phyloP scores from a whole-genome alignment of 2,113 vertebrate species.

The Xyrauchen texanus region DNA sequence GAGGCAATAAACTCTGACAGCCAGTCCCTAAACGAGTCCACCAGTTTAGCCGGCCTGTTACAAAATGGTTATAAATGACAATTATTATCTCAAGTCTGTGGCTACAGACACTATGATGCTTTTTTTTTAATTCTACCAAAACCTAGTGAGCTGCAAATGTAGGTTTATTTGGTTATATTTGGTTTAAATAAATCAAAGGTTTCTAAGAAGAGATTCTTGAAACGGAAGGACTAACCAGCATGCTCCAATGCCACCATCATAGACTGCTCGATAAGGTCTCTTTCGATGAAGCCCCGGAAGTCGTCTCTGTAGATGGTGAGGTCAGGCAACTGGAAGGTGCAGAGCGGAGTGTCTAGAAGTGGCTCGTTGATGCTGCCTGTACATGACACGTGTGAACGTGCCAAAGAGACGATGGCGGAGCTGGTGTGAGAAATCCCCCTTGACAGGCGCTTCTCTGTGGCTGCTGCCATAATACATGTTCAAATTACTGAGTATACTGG shows the following conservation, averaged over 20 bases:
- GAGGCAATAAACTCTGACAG: slow-evolving; percentile 88
- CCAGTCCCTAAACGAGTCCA: slow-evolving; percentile 89
- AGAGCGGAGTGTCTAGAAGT: slow-evolving; percentile 91
- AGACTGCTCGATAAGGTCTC: slow-evolving; percentile 96
- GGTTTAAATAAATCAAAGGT: neutral
- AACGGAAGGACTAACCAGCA: slow-evolving; percentile 77
- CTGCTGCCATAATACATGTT: slow-evolving; percentile 35
- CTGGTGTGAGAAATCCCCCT: slow-evolving; percentile 94
- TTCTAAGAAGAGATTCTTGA: neutral
- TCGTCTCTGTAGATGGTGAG: slow-evolving; percentile 92
- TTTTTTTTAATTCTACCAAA: neutral
- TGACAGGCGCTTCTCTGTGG: slow-evolving; percentile 88
- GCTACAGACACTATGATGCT: neutral
- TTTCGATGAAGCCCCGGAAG: slow-evolving; percentile 92
- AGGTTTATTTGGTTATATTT: neutral
- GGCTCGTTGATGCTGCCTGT: slow-evolving; percentile 79
- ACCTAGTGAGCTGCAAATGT: neutral
- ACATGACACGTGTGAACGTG: slow-evolving; percentile 90
- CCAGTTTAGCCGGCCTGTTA: slow-evolving; percentile 93
- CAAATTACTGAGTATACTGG: neutral
- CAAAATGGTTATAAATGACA: neutral
- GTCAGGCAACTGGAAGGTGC: slow-evolving; percentile 97
- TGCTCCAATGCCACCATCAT: slow-evolving; percentile 96
- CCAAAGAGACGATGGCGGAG: slow-evolving; percentile 91
- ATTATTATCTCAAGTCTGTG: neutral